Conservation (phyloP, 2,113 vertebrate species). For the Euleptes europaea region DNA sequence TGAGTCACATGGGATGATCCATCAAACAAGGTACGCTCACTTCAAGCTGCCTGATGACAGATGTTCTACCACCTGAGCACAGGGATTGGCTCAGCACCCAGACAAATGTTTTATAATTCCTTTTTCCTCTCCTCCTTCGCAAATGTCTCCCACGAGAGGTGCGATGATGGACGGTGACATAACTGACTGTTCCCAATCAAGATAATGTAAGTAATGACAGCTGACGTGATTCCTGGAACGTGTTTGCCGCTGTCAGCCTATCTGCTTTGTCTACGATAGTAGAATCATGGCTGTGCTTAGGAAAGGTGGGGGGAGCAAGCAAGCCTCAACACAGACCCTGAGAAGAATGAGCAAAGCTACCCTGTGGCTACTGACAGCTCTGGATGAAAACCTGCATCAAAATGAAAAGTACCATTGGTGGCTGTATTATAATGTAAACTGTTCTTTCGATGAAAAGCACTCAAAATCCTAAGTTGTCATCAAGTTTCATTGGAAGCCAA, state of each 20-base stretch:
- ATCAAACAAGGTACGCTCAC: conserved; percentile 62
- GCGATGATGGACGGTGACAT: conserved; percentile 64
- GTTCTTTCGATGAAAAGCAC: neutral
- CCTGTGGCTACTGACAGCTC: conserved; percentile 15
- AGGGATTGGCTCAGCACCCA: conserved; percentile 58
- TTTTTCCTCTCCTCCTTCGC: conserved; percentile 60
- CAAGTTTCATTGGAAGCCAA: neutral
- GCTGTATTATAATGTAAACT: neutral
- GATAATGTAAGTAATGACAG: conserved; percentile 72
- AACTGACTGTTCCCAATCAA: conserved; percentile 71
- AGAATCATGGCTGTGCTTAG: neutral
- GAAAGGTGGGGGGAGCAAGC: neutral
- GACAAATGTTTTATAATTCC: conserved; percentile 64
- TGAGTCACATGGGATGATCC: conserved; percentile 49
- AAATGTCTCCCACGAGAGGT: conserved; percentile 52
- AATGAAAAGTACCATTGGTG: neutral
- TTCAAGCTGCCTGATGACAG: conserved; percentile 63
- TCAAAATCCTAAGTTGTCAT: neutral
- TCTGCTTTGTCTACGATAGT: conserved; percentile 26
- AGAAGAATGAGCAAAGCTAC: neutral
- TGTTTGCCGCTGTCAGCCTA: conserved; percentile 9
- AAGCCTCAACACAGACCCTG: neutral
- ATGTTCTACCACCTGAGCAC: conserved; percentile 43
- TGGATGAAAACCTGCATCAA: conserved; percentile 11
- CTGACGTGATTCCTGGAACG: conserved; percentile 69